A percentile compares a stretch with the other conserved stretches of the same genome.
Evolutionary conservation across 2,888 invertebrate species (phyloP).

Genomic region (Chaitophorus viminalis): DNA sequence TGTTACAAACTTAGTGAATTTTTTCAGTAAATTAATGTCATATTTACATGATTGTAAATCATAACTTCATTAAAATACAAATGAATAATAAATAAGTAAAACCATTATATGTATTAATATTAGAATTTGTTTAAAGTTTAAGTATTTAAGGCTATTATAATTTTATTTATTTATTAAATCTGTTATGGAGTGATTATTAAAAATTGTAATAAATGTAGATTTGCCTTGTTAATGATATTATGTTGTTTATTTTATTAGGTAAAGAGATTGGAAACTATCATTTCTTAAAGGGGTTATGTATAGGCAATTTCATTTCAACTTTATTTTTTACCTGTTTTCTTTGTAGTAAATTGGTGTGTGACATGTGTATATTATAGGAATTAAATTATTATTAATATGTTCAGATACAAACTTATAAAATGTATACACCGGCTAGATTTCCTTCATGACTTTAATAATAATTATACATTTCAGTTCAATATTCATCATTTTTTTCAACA

Average conservation of each 20-base stretch:
- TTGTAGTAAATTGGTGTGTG: neutral
- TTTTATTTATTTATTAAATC: slow-evolving; percentile 53
- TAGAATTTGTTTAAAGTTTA: slow-evolving; percentile 21
- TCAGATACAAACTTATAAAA: neutral
- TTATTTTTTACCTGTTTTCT: neutral
- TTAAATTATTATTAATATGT: neutral
- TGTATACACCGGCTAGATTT: neutral
- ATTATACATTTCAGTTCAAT: neutral
- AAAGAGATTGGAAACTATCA: neutral
- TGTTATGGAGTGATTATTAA: slow-evolving; percentile 54
- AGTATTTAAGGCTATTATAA: slow-evolving; percentile 38
- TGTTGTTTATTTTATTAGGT: slow-evolving; percentile 22
- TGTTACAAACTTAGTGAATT: neutral
- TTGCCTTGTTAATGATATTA: slow-evolving; percentile 48
- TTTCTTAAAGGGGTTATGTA: neutral
- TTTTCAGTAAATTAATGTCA: slow-evolving; percentile 6
- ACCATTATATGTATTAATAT: neutral
- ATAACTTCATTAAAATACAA: neutral
- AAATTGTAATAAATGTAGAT: slow-evolving; percentile 53
- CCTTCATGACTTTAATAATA: neutral
- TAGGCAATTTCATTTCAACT: neutral
- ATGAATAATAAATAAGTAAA: slow-evolving; percentile 19
- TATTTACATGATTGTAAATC: slow-evolving; percentile 16
- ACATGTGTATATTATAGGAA: neutral
- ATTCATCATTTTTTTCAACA: too few relatives aligned